Evolutionary conservation across 2,888 invertebrate species (phyloP).

Genomic region (Lepidonotus clava): DNA sequence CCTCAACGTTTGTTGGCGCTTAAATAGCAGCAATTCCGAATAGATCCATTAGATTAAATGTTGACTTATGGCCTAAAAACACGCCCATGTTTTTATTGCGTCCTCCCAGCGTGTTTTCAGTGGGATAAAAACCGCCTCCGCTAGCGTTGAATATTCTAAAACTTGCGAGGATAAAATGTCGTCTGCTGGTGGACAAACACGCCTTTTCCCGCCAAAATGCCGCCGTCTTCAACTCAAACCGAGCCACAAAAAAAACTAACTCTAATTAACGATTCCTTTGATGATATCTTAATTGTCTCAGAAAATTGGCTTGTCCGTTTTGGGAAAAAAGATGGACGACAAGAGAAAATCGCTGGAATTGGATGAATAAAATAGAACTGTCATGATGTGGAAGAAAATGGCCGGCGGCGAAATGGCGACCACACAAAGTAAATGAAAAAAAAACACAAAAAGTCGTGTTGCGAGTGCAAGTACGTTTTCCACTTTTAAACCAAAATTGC

Average conservation of each 20-base stretch:
- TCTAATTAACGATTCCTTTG: neutral
- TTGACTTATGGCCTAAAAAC: no score
- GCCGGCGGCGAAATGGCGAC: no score
- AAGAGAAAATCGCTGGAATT: neutral
- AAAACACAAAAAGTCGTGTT: no score
- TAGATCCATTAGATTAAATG: no score
- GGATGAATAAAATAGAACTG: neutral
- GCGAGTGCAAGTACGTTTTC: no score
- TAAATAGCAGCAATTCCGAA: no score
- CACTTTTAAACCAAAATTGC: no score
- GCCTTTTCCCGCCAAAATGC: neutral
- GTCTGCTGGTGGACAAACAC: neutral
- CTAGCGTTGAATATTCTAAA: neutral
- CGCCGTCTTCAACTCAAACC: neutral
- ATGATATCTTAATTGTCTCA: neutral
- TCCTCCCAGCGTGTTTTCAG: neutral
- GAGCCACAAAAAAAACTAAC: neutral
- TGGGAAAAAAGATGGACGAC: neutral
- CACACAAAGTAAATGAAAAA: no score
- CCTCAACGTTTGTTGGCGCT: no score
- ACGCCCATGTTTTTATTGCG: no score
- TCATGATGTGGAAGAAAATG: neutral
- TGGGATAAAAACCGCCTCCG: neutral
- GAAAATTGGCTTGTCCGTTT: neutral
- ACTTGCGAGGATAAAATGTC: neutral